Percentiles rank a stretch among this genome's conserved stretches.
phyloP scores from a whole-genome alignment of 2,888 invertebrate genomes.

The Nymphalis polychloros region DNA sequence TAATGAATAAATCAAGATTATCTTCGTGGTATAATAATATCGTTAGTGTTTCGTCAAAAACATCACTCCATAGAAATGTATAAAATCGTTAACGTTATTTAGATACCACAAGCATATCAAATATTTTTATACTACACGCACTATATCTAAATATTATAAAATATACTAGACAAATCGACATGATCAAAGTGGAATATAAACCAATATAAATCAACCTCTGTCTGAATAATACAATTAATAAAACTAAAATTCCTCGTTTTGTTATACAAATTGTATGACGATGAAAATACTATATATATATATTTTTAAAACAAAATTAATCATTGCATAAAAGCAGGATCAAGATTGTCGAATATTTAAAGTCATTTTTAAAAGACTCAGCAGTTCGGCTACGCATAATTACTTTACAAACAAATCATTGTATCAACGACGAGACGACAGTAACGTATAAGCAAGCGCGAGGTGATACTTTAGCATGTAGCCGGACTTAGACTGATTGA shows the following conservation, averaged over 20 bases:
- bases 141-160: conserved; percentile 37
- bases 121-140: conserved; percentile 44
- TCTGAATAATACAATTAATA: conserved; percentile 8
- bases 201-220: conserved; percentile 15
- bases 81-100: conserved; percentile 56
- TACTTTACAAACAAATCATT: not conserved
- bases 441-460: not conserved
- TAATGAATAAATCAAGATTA: conserved; percentile 52
- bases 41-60: conserved; percentile 68
- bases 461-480: not conserved
- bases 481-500: not conserved
- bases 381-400: not conserved
- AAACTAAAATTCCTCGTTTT: conserved; percentile 6
- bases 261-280: not conserved
- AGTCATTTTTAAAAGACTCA: not conserved
- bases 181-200: conserved; percentile 19
- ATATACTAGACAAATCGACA: conserved; percentile 28
- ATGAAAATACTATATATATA: no score
- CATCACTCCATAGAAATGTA: conserved; percentile 72
- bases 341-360: no score
- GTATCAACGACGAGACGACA: not conserved
- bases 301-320: no score
- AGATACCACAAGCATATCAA: conserved; percentile 54
- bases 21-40: conserved; percentile 58
- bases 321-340: no score